phyloP scores from a whole-genome alignment of 2,113 vertebrate genomes.

The Trogon melanurus region DNA sequence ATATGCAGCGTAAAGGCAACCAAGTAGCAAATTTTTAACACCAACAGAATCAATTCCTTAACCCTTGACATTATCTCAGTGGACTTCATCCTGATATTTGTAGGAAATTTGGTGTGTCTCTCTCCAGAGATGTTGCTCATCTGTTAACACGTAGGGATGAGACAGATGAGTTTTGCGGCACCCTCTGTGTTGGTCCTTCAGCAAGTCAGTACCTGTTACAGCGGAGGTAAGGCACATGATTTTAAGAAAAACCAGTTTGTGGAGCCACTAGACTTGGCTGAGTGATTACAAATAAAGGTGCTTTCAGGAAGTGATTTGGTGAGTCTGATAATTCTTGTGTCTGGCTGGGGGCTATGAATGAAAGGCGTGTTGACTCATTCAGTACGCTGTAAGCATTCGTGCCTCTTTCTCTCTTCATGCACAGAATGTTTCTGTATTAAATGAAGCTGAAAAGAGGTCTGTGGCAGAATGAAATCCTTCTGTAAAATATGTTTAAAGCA shows the following conservation, averaged over 20 bases:
- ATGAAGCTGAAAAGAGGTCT: background rate
- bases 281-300: background rate
- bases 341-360: background rate
- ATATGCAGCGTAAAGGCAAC: background rate
- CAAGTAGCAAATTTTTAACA: background rate
- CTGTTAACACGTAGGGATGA: rapidly evolving
- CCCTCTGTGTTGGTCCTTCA: background rate
- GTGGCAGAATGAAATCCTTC: background rate
- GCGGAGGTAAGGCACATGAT: background rate
- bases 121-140: background rate
- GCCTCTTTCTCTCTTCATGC: background rate
- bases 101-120: background rate
- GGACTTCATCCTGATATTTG: background rate
- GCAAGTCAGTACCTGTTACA: background rate
- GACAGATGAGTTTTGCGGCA: background rate
- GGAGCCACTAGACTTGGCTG: background rate
- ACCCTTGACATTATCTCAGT: background rate
- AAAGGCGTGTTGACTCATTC: background rate
- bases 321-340: background rate
- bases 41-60: background rate
- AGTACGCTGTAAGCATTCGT: background rate
- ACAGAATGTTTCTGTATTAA: background rate
- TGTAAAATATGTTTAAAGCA: background rate
- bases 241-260: background rate
- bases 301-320: background rate